Percentiles rank a stretch among this genome's conserved stretches.
phyloP scores from a whole-genome alignment of 2,797 vertebrate genomes.

The Odontamblyopus rebecca region DNA sequence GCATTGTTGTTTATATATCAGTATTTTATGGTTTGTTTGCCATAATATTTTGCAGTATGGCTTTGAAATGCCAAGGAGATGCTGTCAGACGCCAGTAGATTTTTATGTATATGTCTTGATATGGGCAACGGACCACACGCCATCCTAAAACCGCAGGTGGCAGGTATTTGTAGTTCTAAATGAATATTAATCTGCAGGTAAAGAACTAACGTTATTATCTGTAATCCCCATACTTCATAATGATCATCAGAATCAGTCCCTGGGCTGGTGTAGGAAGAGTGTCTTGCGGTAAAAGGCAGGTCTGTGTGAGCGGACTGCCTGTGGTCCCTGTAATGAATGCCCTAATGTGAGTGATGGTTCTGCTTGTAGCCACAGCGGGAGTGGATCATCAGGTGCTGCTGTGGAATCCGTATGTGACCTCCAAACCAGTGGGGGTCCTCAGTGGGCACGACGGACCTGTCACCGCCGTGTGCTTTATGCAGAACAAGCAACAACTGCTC shows the following conservation, averaged over 20 bases:
- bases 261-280: background rate
- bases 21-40: too few species aligned
- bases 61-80: too few species aligned
- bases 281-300: background rate
- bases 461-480: slow-evolving; percentile 77
- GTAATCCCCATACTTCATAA: background rate
- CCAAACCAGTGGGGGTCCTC: slow-evolving; percentile 76
- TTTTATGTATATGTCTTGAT: background rate
- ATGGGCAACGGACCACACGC: background rate
- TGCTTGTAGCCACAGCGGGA: slow-evolving; percentile 81
- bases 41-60: too few species aligned
- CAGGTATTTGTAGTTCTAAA: background rate
- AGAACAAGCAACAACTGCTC: slow-evolving; percentile 79
- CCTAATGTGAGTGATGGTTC: slow-evolving; percentile 23
- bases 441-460: slow-evolving; percentile 77
- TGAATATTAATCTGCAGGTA: background rate
- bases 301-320: background rate
- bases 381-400: slow-evolving; percentile 81
- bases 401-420: slow-evolving; percentile 84
- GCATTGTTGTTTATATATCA: too few species aligned
- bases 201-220: background rate
- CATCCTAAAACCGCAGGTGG: background rate
- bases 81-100: too few species aligned
- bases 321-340: background rate
- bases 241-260: background rate